These are phyloP conservation scores for Eupithecia exiguata DNA, from an alignment of 2,888 invertebrate genomes.

Conservation along the genomic window DNA sequence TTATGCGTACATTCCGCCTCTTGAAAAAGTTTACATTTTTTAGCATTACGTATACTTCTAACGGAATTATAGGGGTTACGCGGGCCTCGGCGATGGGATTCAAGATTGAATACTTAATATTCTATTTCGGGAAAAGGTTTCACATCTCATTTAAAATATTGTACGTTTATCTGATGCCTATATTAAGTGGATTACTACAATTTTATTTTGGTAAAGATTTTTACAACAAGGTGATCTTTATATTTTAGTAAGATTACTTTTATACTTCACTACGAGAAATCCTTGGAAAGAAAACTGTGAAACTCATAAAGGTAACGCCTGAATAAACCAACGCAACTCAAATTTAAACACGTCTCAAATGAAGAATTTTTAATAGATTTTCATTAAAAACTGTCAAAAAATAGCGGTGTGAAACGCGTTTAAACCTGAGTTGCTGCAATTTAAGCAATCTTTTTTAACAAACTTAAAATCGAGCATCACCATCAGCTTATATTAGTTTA, in stretches of 20 bases:
- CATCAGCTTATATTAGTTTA: too few species aligned
- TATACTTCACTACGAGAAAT: background rate
- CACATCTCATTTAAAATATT: conserved; percentile 39
- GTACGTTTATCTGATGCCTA: conserved; percentile 29
- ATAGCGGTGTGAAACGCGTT: too few species aligned
- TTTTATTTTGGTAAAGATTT: conserved; percentile 25
- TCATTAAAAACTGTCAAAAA: too few species aligned
- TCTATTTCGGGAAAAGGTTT: conserved; percentile 40
- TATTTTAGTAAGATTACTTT: background rate
- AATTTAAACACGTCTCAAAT: too few species aligned
- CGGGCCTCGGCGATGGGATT: conserved; percentile 49
- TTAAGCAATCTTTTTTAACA: background rate
- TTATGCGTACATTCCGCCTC: conserved; percentile 72
- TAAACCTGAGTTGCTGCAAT: too few species aligned
- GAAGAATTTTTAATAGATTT: too few species aligned
- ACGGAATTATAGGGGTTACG: conserved; percentile 53
- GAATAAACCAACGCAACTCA: too few species aligned
- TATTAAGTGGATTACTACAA: conserved; percentile 30
- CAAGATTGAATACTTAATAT: conserved; percentile 55
- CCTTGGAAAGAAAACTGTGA: background rate
- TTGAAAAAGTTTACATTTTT: conserved; percentile 65
- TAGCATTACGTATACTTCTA: conserved; percentile 44
- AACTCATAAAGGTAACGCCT: background rate
- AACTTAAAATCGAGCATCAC: too few species aligned
- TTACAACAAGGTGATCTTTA: background rate